A percentile compares a stretch with the other conserved stretches of the same genome.
Evolutionary conservation across 2,113 vertebrate genomes (phyloP).

Genomic region (Brienomyrus brachyistius): DNA sequence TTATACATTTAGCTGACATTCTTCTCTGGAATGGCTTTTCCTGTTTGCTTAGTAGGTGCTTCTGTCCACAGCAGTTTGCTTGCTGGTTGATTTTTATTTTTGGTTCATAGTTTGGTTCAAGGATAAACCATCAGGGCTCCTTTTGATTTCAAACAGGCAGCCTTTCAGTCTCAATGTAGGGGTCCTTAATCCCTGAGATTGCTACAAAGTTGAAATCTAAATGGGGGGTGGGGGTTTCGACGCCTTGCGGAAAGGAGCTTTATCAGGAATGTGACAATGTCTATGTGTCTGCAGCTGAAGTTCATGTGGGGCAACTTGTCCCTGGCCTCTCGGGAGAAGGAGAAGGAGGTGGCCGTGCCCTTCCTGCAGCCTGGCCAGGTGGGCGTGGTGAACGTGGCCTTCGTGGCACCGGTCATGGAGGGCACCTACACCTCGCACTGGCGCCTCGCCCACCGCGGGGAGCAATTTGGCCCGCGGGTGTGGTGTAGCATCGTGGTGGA

Average conservation of each 20-base stretch:
- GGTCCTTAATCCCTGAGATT: background rate
- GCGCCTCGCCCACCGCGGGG: conserved; percentile 88
- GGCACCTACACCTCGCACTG: conserved; percentile 97
- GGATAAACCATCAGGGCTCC: background rate
- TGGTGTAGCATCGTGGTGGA: conserved; percentile 98
- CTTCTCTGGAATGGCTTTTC: background rate
- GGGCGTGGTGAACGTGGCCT: conserved; percentile 87
- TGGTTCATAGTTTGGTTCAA: background rate
- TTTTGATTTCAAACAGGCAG: background rate
- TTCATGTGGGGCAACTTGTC: conserved; percentile 98
- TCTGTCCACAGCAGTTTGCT: background rate
- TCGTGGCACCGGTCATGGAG: conserved; percentile 80
- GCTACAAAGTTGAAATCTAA: background rate
- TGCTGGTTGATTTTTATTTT: background rate
- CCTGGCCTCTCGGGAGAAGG: conserved; percentile 70
- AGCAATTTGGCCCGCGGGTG: conserved; percentile 90
- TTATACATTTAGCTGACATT: background rate
- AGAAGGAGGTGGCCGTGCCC: conserved; percentile 81
- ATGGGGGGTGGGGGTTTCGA: background rate
- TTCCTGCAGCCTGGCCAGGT: conserved; percentile 79
- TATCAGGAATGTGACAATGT: conserved; percentile 42
- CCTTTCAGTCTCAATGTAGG: background rate
- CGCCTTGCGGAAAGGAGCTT: too few species aligned
- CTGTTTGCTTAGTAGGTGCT: background rate
- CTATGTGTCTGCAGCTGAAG: conserved; percentile 70